Evolutionary conservation across 2,888 invertebrate species (phyloP).

Genomic region (Byasa hedistus): DNA sequence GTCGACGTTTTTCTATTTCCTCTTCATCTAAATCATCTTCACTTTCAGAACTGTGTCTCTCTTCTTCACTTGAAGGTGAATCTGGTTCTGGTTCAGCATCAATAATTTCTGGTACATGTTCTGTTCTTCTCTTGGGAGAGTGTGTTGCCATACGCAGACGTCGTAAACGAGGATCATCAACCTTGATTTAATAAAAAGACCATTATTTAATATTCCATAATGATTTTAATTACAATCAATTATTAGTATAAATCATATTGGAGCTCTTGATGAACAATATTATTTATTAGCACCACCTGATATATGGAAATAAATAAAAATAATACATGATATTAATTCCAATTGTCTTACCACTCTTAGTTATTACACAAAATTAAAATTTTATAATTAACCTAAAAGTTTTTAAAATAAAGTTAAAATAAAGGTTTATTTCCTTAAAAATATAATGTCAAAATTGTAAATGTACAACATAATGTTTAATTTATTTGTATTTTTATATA

Average conservation of each 20-base stretch:
- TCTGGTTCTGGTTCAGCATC: slow-evolving; percentile 68
- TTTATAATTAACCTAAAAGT: too few relatives aligned
- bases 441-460: too few relatives aligned
- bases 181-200: slow-evolving; percentile 46
- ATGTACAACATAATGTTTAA: too few relatives aligned
- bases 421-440: too few relatives aligned
- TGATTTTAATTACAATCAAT: not conserved
- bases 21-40: slow-evolving; percentile 92
- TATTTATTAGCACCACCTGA: too few relatives aligned
- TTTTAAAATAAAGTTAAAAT: too few relatives aligned
- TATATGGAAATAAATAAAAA: too few relatives aligned
- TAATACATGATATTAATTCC: too few relatives aligned
- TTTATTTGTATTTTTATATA: too few relatives aligned
- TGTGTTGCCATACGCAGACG: slow-evolving; percentile 80
- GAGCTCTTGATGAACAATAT: too few relatives aligned
- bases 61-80: slow-evolving; percentile 70
- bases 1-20: slow-evolving; percentile 91
- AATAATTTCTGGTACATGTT: slow-evolving; percentile 76
- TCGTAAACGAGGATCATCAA: slow-evolving; percentile 91
- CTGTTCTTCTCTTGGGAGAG: slow-evolving; percentile 77
- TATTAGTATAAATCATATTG: not conserved
- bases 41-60: slow-evolving; percentile 80
- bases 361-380: too few relatives aligned
- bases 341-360: too few relatives aligned
- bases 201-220: not conserved